Percentiles rank a stretch among this genome's conserved stretches.
Evolutionary conservation across 2,113 vertebrate species (phyloP).

Genomic region (Apus apus): DNA sequence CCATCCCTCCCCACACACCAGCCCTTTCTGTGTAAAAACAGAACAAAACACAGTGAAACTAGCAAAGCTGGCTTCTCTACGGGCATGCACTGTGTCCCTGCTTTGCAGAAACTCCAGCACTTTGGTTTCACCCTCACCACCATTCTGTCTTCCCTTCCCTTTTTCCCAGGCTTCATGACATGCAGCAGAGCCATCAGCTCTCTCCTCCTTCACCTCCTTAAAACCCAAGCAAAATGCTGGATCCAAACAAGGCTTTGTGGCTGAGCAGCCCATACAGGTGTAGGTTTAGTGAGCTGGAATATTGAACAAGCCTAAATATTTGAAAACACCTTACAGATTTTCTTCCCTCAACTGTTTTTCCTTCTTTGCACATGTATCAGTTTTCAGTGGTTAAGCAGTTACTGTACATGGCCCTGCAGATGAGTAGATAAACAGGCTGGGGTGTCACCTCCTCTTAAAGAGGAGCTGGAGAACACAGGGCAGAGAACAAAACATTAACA

Average conservation of each 20-base stretch:
- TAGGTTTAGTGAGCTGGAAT: not conserved
- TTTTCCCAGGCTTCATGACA: rapidly evolving
- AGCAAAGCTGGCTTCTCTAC: not conserved
- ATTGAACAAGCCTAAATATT: not conserved
- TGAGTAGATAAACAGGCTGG: not conserved
- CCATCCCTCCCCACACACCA: rapidly evolving
- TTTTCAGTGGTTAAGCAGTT: not conserved
- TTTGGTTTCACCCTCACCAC: not conserved
- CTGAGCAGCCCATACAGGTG: not conserved
- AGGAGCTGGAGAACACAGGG: not conserved
- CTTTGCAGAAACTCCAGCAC: not conserved
- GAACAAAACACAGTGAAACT: not conserved
- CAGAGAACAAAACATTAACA: not conserved
- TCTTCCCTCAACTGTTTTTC: not conserved
- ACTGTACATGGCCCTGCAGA: not conserved
- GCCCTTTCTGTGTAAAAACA: not conserved
- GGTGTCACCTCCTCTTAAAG: not conserved
- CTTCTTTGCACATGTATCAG: not conserved
- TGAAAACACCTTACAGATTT: not conserved
- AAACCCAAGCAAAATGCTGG: not conserved
- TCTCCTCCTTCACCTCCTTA: not conserved
- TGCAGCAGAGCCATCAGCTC: not conserved
- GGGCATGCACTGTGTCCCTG: not conserved
- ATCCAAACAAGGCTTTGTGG: rapidly evolving
- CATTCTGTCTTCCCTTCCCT: no score